phyloP scores from a whole-genome alignment of 2,888 invertebrate species.

The Digitonthophagus gazella region DNA sequence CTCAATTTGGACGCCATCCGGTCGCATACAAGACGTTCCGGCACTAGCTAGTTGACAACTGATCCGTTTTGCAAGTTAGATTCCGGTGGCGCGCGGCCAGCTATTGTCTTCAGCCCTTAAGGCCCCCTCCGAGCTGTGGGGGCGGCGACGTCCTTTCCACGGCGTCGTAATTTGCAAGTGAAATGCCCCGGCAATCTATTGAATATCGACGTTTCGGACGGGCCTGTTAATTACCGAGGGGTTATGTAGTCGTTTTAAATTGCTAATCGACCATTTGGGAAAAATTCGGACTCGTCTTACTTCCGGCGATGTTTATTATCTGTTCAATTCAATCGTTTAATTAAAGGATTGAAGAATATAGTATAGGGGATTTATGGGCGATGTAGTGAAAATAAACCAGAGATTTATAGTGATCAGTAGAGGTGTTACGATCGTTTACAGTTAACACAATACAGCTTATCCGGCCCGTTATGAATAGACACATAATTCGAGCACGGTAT shows the following conservation, averaged over 20 bases:
- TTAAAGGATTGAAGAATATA: too few species aligned
- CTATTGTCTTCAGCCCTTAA: conserved; percentile 29
- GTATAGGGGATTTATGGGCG: too few species aligned
- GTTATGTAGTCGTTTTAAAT: neutral
- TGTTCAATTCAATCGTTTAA: too few species aligned
- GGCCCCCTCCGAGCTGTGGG: conserved; percentile 19
- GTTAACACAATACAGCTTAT: neutral
- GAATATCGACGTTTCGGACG: conserved; percentile 28
- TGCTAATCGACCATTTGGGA: neutral
- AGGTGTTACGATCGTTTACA: too few species aligned
- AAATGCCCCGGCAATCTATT: conserved; percentile 34
- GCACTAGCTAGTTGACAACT: conserved; percentile 41
- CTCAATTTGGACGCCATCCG: conserved; percentile 46
- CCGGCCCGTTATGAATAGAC: neutral
- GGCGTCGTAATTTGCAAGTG: conserved; percentile 32
- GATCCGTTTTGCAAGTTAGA: conserved; percentile 48
- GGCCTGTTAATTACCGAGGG: conserved; percentile 32
- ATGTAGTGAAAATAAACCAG: too few species aligned
- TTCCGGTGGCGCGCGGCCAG: conserved; percentile 34
- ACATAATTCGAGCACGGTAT: neutral
- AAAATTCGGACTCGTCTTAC: too few species aligned
- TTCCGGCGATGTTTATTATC: too few species aligned
- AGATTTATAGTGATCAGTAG: too few species aligned
- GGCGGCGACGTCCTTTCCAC: conserved; percentile 25
- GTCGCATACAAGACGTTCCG: conserved; percentile 43